phyloP scores from a whole-genome alignment of 2,113 vertebrate genomes.

The Phalacrocorax pelagicus region DNA sequence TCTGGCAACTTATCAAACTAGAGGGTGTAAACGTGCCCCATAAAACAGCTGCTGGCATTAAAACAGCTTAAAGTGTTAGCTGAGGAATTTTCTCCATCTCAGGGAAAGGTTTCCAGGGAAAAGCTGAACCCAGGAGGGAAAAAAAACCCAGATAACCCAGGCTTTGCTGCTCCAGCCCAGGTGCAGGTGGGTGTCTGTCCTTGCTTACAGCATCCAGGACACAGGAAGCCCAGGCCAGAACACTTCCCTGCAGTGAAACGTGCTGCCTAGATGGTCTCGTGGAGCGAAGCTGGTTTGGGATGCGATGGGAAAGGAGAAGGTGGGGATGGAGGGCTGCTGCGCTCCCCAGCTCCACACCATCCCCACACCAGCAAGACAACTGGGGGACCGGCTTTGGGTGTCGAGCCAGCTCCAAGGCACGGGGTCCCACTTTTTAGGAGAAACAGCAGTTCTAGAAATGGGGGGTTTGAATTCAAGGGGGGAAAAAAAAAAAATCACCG shows the following conservation, averaged over 20 bases:
- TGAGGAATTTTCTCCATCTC: background rate
- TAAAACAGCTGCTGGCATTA: background rate
- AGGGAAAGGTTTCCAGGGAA: slow-evolving; percentile 5
- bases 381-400: background rate
- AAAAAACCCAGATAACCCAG: background rate
- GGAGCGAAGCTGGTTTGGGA: background rate
- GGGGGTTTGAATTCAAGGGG: background rate
- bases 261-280: no score
- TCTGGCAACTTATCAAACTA: background rate
- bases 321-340: background rate
- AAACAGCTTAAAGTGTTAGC: background rate
- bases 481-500: background rate
- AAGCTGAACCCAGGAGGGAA: background rate
- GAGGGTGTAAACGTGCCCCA: background rate
- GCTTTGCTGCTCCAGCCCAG: background rate
- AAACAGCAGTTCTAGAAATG: background rate
- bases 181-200: background rate
- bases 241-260: background rate
- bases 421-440: background rate
- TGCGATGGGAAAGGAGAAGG: background rate
- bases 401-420: background rate
- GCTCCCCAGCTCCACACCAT: background rate
- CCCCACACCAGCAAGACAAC: background rate
- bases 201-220: background rate
- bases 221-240: accelerated